These are phyloP conservation scores for Urophycis tenuis DNA, from an alignment of 2,797 vertebrate genomes.

Conservation along the genomic window DNA sequence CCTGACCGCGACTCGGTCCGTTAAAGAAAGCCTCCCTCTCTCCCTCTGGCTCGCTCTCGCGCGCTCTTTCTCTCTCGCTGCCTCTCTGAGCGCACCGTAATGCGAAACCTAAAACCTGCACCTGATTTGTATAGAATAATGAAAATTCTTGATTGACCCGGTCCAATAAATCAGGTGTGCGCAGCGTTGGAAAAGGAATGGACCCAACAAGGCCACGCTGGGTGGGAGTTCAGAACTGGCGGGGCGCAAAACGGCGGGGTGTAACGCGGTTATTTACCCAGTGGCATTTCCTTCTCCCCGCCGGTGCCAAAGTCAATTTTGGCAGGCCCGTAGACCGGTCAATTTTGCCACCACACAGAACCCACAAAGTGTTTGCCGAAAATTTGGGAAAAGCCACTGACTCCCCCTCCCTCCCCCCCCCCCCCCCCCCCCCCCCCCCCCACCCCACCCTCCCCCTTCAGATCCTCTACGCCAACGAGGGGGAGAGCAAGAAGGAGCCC, in stretches of 20 bases:
- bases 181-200: not conserved
- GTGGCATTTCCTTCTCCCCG: not conserved
- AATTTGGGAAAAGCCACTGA: too few relatives aligned
- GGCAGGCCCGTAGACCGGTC: not conserved
- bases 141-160: not conserved
- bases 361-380: too few relatives aligned
- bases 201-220: not conserved
- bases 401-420: not conserved
- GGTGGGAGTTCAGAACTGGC: not conserved
- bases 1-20: not conserved
- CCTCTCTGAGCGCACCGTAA: not conserved
- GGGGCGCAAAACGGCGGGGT: too few relatives aligned
- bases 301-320: not conserved
- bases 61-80: not conserved
- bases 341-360: not conserved
- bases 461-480: constrained; percentile 98
- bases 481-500: constrained; percentile 93
- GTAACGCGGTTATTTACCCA: not conserved
- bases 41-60: too few relatives aligned
- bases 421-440: not conserved
- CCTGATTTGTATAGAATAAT: not conserved
- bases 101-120: not conserved
- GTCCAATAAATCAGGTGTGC: too few relatives aligned
- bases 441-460: constrained; percentile 38
- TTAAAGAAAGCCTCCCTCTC: not conserved